Evolutionary conservation across 2,797 vertebrate genomes (phyloP).

Genomic region (Propithecus perrieri): DNA sequence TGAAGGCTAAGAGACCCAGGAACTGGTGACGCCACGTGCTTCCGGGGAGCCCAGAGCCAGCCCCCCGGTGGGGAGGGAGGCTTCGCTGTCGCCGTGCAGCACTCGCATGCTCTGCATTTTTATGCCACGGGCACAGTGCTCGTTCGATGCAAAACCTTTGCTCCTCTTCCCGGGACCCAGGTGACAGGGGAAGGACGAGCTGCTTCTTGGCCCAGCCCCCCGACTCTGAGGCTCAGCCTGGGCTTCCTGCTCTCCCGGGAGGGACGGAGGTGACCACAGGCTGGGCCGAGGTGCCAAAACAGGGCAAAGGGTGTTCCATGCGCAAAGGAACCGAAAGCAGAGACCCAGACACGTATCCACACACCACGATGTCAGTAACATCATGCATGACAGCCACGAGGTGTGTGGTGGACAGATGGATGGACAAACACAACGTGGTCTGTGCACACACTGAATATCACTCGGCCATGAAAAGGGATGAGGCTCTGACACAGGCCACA

Average conservation of each 20-base stretch:
- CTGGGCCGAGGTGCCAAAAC: background rate
- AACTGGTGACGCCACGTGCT: accelerated
- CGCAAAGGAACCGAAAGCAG: background rate
- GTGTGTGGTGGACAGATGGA: accelerated
- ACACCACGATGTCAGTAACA: background rate
- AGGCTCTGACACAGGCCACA: background rate
- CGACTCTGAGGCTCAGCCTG: background rate
- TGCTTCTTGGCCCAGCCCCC: background rate
- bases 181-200: background rate
- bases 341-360: background rate
- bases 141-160: background rate
- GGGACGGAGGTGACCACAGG: background rate
- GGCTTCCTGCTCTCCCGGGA: background rate
- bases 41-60: background rate
- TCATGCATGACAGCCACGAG: background rate
- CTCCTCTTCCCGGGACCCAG: background rate
- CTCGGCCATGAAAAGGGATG: background rate
- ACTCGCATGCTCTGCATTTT: background rate
- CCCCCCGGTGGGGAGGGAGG: background rate
- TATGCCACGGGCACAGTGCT: accelerated
- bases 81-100: accelerated
- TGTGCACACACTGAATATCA: background rate
- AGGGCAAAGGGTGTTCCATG: background rate
- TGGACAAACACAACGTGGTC: background rate
- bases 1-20: background rate